A percentile compares a stretch with the other conserved stretches of the same genome.
Evolutionary conservation across 2,113 vertebrate species (phyloP).

Genomic region (Mus musculus): DNA sequence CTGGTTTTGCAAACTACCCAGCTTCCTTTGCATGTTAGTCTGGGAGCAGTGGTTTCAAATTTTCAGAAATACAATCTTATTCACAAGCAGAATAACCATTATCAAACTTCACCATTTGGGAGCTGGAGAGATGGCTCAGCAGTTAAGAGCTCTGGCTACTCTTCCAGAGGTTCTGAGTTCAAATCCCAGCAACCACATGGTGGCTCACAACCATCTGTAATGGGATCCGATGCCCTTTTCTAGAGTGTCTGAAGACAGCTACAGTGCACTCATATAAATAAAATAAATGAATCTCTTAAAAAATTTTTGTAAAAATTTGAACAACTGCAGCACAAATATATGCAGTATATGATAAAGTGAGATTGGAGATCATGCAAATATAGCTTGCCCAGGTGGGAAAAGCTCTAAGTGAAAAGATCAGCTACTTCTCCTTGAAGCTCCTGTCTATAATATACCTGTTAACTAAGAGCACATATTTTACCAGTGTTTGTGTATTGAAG

Average conservation of each 20-base stretch:
- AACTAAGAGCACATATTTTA: slow-evolving; percentile 16
- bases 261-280: too few relatives aligned
- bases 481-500: background rate
- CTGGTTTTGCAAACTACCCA: slow-evolving; percentile 13
- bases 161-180: too few relatives aligned
- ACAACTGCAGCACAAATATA: background rate
- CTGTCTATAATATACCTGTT: background rate
- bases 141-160: too few relatives aligned
- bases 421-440: background rate
- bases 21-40: background rate
- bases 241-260: too few relatives aligned
- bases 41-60: background rate
- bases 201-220: too few relatives aligned
- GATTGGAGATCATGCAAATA: background rate
- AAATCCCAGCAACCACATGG: too few relatives aligned
- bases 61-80: slow-evolving; percentile 23
- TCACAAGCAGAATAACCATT: background rate
- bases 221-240: too few relatives aligned
- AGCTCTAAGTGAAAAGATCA: background rate
- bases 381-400: background rate
- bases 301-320: background rate
- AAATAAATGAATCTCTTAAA: too few relatives aligned
- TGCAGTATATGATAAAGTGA: background rate
- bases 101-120: background rate
- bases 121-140: too few relatives aligned